These are phyloP conservation scores for Chiridota heheva DNA, from an alignment of 35 echinoderm and acorn worm genomes.

Conservation along the genomic window DNA sequence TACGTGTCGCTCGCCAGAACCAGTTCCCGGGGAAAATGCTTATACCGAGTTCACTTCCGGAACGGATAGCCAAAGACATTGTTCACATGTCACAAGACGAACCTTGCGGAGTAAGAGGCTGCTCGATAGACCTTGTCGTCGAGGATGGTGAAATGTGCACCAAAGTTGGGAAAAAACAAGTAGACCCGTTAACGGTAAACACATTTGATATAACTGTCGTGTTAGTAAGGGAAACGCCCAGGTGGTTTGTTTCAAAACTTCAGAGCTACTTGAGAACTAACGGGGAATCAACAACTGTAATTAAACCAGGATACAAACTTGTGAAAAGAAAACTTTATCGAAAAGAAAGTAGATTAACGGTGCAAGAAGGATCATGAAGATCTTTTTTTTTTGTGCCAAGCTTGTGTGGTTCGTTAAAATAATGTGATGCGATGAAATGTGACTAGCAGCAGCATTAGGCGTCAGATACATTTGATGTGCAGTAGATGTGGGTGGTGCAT, in stretches of 20 bases:
- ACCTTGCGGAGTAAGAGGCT: slow-evolving; percentile 91
- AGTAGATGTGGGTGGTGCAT: too few relatives aligned
- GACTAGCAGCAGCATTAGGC: too few relatives aligned
- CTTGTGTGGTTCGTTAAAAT: too few relatives aligned
- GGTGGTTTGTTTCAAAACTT: slow-evolving; percentile 72
- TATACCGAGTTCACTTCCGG: slow-evolving; percentile 63
- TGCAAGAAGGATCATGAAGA: slow-evolving; percentile 52
- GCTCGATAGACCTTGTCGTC: slow-evolving; percentile 62
- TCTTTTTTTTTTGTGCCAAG: not conserved
- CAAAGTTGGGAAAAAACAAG: slow-evolving; percentile 64
- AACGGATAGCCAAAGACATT: slow-evolving; percentile 68
- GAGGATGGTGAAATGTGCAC: slow-evolving; percentile 80
- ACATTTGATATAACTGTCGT: slow-evolving; percentile 93
- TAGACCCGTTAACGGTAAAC: slow-evolving; percentile 89
- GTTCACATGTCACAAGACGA: slow-evolving; percentile 79
- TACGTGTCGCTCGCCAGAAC: slow-evolving; percentile 54
- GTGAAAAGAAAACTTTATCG: slow-evolving; percentile 93
- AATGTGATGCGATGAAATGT: too few relatives aligned
- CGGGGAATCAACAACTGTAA: slow-evolving; percentile 55
- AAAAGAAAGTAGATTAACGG: slow-evolving; percentile 52
- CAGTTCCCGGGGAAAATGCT: slow-evolving; percentile 38
- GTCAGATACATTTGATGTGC: too few relatives aligned
- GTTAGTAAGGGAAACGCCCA: slow-evolving; percentile 57
- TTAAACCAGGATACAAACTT: slow-evolving; percentile 87
- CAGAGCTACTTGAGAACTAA: slow-evolving; percentile 71